A percentile compares a stretch with the other conserved stretches of the same genome.
Conservation (phyloP, 1,140 invertebrate genomes). For the Aphidius gifuensis region DNA sequence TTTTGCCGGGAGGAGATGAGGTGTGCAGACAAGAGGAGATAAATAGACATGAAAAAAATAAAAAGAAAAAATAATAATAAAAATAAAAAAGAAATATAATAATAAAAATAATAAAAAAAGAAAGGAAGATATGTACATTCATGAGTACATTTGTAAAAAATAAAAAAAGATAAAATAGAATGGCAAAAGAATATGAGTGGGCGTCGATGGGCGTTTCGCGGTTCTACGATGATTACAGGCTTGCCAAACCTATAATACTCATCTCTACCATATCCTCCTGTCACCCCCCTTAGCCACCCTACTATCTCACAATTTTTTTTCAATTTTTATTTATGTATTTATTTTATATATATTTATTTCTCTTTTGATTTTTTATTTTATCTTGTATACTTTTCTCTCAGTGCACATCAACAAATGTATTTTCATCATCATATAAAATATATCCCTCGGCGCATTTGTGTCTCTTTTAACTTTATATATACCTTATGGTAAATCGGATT, state of each 20-base stretch:
- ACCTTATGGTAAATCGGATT: conserved; percentile 30
- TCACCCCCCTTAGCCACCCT: conserved; percentile 18
- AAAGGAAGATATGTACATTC: conserved; percentile 26
- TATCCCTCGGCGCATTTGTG: background rate
- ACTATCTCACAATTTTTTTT: conserved; percentile 10
- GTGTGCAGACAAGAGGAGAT: conserved; percentile 3
- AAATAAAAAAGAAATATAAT: conserved; percentile 22
- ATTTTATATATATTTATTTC: conserved; percentile 19
- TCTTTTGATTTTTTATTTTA: conserved; percentile 22
- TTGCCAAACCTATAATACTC: conserved; percentile 52
- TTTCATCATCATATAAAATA: conserved; percentile 18
- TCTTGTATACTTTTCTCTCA: conserved; percentile 5
- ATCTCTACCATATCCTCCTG: conserved; percentile 33
- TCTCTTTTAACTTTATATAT: conserved; percentile 16
- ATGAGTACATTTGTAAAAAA: background rate
- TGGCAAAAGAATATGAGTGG: conserved; percentile 43
- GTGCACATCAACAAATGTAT: conserved; percentile 7
- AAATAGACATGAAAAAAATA: conserved; percentile 28
- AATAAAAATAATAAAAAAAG: conserved; percentile 25
- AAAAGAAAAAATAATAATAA: conserved; percentile 30
- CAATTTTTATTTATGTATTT: conserved; percentile 16
- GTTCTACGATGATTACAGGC: conserved; percentile 54
- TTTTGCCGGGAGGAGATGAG: no score
- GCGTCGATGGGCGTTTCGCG: conserved; percentile 53
- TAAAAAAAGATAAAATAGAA: conserved; percentile 39